phyloP scores from a whole-genome alignment of 2,888 invertebrate species.

The Chorisops tibialis region DNA sequence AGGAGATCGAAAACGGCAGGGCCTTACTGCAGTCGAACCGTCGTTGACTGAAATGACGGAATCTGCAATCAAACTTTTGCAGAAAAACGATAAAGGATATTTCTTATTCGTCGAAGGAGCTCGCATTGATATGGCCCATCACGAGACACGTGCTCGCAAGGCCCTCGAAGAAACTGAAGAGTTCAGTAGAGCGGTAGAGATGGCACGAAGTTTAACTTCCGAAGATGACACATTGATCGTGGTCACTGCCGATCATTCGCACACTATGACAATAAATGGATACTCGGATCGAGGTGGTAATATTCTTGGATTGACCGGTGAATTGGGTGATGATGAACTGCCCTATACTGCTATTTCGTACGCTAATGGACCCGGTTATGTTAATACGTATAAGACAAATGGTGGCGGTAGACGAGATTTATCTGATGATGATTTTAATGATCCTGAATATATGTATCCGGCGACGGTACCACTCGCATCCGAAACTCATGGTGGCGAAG shows the following conservation, averaged over 20 bases:
- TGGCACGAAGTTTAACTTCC: slow-evolving; percentile 59
- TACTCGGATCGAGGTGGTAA: slow-evolving; percentile 59
- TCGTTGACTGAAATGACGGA: slow-evolving; percentile 65
- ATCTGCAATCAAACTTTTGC: slow-evolving; percentile 60
- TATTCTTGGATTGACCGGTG: slow-evolving; percentile 53
- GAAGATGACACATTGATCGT: slow-evolving; percentile 72
- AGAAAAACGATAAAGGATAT: slow-evolving; percentile 58
- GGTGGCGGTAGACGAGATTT: slow-evolving; percentile 12
- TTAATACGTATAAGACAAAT: slow-evolving; percentile 13
- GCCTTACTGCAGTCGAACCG: slow-evolving; percentile 55
- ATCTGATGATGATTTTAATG: slow-evolving; percentile 24
- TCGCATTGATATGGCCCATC: slow-evolving; percentile 74
- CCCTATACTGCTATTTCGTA: slow-evolving; percentile 69
- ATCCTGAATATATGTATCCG: slow-evolving; percentile 52
- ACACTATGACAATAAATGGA: slow-evolving; percentile 72
- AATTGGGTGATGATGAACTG: slow-evolving; percentile 52
- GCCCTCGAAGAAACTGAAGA: slow-evolving; percentile 78
- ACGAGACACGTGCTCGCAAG: slow-evolving; percentile 61
- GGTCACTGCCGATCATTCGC: slow-evolving; percentile 75
- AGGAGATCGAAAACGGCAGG: slow-evolving; percentile 54
- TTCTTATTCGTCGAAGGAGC: slow-evolving; percentile 65
- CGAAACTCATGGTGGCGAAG: slow-evolving; percentile 79
- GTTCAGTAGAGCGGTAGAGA: slow-evolving; percentile 65
- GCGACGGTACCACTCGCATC: slow-evolving; percentile 57
- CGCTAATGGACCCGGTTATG: slow-evolving; percentile 63